Conservation (phyloP, 1,140 invertebrate genomes). For the Leptinotarsa undecemlineata region DNA sequence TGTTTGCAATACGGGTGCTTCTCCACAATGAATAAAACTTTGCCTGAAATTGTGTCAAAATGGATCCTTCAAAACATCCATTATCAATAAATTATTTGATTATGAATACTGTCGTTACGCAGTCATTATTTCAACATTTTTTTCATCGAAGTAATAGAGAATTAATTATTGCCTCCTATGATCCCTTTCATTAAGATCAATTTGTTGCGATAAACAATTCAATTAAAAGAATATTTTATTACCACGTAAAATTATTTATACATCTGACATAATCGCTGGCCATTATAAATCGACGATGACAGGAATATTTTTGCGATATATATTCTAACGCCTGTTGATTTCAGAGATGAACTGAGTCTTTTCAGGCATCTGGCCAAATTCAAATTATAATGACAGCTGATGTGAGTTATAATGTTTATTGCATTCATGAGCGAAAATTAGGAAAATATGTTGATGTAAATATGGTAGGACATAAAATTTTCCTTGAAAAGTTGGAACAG, state of each 20-base stretch:
- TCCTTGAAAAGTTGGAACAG: too few species aligned
- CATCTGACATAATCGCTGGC: neutral
- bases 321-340: too few species aligned
- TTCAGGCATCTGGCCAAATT: too few species aligned
- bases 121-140: neutral
- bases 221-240: slow-evolving; percentile 15
- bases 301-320: too few species aligned
- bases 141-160: neutral
- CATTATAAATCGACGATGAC: neutral
- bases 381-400: slow-evolving; percentile 4
- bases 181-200: slow-evolving; percentile 10
- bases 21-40: too few species aligned
- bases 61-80: too few species aligned
- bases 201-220: slow-evolving; percentile 16
- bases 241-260: slow-evolving; percentile 2
- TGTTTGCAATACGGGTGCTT: too few species aligned
- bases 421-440: too few species aligned
- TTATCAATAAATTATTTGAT: neutral
- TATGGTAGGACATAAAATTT: too few species aligned
- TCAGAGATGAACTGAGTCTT: too few species aligned
- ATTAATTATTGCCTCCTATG: slow-evolving; percentile 10
- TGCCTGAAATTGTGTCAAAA: too few species aligned
- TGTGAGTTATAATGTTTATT: neutral
- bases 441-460: too few species aligned
- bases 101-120: neutral